phyloP scores from a whole-genome alignment of 2,888 invertebrate species.

The Agrenia bidenticulata region DNA sequence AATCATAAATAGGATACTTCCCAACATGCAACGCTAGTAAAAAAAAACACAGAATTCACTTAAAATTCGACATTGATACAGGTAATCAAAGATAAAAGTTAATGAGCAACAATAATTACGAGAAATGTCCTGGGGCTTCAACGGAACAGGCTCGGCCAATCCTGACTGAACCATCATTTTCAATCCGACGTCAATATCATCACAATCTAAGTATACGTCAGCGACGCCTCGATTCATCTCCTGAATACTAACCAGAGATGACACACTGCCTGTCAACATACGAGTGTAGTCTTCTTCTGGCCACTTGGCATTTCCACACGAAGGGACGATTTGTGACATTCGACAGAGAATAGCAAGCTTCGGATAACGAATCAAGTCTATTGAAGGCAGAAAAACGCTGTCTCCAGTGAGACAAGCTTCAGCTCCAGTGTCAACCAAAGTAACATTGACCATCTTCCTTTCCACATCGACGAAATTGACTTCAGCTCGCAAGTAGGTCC shows the following conservation, averaged over 20 bases:
- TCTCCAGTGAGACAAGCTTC: neutral
- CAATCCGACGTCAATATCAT: neutral
- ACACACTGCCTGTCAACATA: neutral
- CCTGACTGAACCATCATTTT: neutral
- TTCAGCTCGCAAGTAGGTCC: too few relatives aligned
- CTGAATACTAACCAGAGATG: neutral
- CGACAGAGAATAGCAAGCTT: neutral
- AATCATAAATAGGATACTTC: neutral
- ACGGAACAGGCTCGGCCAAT: neutral
- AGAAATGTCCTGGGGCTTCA: neutral
- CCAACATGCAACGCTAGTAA: neutral
- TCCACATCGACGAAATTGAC: neutral
- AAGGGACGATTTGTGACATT: neutral
- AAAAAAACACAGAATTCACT: neutral
- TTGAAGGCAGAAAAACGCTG: neutral
- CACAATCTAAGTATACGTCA: constrained; percentile 1
- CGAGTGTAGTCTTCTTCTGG: neutral
- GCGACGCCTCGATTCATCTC: neutral
- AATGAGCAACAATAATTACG: neutral
- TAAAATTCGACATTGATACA: neutral
- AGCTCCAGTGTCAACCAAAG: neutral
- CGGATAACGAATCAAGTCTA: neutral
- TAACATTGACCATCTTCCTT: neutral
- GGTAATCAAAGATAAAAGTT: neutral
- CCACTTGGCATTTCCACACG: too few relatives aligned